Conservation (phyloP, 2,113 vertebrate species). For the Grantiella picta region DNA sequence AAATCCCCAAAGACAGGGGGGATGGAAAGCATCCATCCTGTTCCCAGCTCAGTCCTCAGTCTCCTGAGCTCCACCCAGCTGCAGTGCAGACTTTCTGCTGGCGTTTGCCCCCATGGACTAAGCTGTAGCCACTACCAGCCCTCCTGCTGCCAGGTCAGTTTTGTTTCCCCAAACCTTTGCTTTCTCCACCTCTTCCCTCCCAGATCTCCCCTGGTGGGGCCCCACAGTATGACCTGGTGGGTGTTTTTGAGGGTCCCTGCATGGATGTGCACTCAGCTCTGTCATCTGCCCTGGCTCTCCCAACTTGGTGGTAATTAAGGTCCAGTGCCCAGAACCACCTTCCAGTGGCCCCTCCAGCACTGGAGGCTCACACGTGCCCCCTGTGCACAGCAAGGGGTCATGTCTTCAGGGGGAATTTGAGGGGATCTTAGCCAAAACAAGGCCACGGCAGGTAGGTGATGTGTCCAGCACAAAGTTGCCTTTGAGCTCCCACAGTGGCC, state of each 20-base stretch:
- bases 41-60: background rate
- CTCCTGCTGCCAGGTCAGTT: background rate
- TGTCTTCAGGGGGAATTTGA: background rate
- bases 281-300: background rate
- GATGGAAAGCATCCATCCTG: background rate
- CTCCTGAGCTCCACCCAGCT: background rate
- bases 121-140: accelerated
- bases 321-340: accelerated
- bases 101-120: background rate
- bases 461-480: background rate
- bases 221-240: accelerated
- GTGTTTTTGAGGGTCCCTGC: background rate
- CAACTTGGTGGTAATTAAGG: background rate
- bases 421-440: background rate
- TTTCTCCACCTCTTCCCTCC: background rate
- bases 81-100: background rate
- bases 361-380: too few species aligned
- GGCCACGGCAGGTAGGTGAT: background rate
- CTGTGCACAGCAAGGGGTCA: accelerated
- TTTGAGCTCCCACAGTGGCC: background rate
- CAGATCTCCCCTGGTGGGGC: background rate
- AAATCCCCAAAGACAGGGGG: background rate
- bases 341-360: accelerated
- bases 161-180: background rate
- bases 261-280: accelerated